These are phyloP conservation scores for Cataglyphis albicans DNA, from an alignment of 2,888 invertebrate genomes.

Conservation along the genomic window DNA sequence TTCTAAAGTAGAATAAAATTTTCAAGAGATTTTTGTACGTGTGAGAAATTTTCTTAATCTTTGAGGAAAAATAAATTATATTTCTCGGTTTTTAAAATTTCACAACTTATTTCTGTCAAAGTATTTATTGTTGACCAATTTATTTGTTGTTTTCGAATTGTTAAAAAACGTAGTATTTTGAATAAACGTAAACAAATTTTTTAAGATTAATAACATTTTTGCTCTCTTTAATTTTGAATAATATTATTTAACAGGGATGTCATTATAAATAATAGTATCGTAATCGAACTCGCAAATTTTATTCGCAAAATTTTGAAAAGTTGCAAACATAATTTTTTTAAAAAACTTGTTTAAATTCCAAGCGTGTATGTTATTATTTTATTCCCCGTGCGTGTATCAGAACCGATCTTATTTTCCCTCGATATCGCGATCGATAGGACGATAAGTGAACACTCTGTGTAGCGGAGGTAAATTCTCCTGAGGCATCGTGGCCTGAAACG, in stretches of 20 bases:
- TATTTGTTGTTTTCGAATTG: not conserved
- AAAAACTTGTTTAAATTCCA: not conserved
- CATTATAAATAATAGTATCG: not conserved
- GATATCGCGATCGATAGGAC: slow-evolving; percentile 8
- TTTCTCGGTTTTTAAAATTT: no score
- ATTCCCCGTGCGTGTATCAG: not conserved
- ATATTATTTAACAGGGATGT: not conserved
- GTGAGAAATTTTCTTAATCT: no score
- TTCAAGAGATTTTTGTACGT: not conserved
- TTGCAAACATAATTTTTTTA: not conserved
- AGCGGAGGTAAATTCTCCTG: slow-evolving; percentile 80
- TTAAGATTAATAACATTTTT: not conserved
- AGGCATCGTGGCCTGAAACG: slow-evolving; percentile 84
- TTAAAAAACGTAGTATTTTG: not conserved
- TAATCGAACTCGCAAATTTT: not conserved
- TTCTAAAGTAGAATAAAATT: not conserved
- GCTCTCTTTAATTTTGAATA: not conserved
- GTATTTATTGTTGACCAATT: not conserved
- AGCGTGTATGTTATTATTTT: not conserved
- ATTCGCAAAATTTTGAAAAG: not conserved
- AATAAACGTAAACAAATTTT: not conserved
- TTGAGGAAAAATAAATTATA: no score
- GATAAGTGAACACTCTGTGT: slow-evolving; percentile 33
- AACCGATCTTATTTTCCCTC: not conserved
- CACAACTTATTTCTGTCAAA: not conserved